A percentile compares a stretch with the other conserved stretches of the same genome.
Evolutionary conservation across 2,113 vertebrate genomes (phyloP).

Genomic region (Engraulis encrasicolus): DNA sequence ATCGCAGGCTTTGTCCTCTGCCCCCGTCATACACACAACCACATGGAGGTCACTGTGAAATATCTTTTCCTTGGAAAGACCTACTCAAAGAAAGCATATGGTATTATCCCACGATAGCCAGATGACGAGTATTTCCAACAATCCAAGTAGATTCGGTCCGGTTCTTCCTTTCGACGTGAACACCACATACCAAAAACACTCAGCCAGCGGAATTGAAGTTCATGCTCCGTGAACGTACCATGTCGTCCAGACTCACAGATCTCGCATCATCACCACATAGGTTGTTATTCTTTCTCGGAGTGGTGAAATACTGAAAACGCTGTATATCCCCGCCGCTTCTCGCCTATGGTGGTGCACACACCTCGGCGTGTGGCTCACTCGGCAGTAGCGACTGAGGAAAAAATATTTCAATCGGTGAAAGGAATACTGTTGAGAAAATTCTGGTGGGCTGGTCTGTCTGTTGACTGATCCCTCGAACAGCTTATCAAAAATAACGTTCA

Average conservation of each 20-base stretch:
- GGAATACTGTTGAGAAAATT: constrained; percentile 49
- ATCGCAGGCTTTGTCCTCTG: constrained; percentile 7
- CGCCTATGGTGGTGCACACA: constrained; percentile 55
- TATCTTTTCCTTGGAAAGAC: background rate
- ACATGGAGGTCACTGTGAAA: background rate
- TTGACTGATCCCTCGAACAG: constrained; percentile 64
- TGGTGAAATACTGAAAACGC: constrained; percentile 48
- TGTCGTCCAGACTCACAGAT: constrained; percentile 56
- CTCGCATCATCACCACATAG: constrained; percentile 36
- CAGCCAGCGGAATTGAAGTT: constrained; percentile 22
- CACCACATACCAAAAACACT: constrained; percentile 4
- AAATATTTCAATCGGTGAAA: constrained; percentile 1
- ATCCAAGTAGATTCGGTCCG: background rate
- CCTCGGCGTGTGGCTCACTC: constrained; percentile 59
- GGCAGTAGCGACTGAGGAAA: constrained; percentile 50
- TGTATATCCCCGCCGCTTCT: constrained; percentile 49
- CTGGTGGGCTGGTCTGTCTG: constrained; percentile 63
- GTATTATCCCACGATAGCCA: background rate
- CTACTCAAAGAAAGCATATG: background rate
- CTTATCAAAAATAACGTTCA: constrained; percentile 67
- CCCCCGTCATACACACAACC: background rate
- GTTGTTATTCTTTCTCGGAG: constrained; percentile 48
- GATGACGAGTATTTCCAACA: constrained; percentile 11
- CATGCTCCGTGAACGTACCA: constrained; percentile 29
- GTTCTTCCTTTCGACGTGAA: background rate